Evolutionary conservation across 2,888 invertebrate species (phyloP).

Genomic region (Thera britannica): DNA sequence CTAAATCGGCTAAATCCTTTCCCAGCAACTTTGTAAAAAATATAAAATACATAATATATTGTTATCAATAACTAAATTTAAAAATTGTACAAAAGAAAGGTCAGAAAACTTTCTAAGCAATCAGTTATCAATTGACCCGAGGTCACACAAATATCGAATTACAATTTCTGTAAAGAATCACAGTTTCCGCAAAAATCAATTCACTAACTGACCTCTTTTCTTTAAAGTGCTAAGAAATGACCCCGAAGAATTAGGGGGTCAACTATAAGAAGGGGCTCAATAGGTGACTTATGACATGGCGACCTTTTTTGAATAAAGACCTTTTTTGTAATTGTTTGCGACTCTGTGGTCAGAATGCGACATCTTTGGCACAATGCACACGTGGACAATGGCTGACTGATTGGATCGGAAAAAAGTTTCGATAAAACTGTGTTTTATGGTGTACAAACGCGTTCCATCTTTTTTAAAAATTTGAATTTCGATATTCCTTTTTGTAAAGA

Average conservation of each 20-base stretch:
- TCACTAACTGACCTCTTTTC: slow-evolving; percentile 68
- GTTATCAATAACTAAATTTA: not conserved
- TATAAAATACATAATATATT: not conserved
- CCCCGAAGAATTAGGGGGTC: slow-evolving; percentile 49
- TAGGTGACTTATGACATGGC: slow-evolving; percentile 61
- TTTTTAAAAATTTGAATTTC: not conserved
- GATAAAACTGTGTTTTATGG: slow-evolving; percentile 20
- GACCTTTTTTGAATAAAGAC: slow-evolving; percentile 44
- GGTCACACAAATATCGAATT: slow-evolving; percentile 77
- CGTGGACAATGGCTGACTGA: slow-evolving; percentile 74
- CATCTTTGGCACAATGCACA: slow-evolving; percentile 59
- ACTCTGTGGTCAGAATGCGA: slow-evolving; percentile 66
- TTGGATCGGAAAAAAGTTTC: slow-evolving; percentile 65
- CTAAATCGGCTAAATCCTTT: no score
- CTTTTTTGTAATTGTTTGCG: slow-evolving; percentile 54
- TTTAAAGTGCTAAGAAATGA: slow-evolving; percentile 53
- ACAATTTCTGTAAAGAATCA: slow-evolving; percentile 54
- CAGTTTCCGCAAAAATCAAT: slow-evolving; percentile 57
- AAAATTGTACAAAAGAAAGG: not conserved
- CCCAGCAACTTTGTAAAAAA: no score
- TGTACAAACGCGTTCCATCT: not conserved
- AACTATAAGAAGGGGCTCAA: slow-evolving; percentile 17
- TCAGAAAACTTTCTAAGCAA: slow-evolving; percentile 28
- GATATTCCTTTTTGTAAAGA: no score
- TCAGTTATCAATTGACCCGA: slow-evolving; percentile 59